These are phyloP conservation scores for Lucilia sericata DNA, from an alignment of 1,140 invertebrate species.

Conservation along the genomic window DNA sequence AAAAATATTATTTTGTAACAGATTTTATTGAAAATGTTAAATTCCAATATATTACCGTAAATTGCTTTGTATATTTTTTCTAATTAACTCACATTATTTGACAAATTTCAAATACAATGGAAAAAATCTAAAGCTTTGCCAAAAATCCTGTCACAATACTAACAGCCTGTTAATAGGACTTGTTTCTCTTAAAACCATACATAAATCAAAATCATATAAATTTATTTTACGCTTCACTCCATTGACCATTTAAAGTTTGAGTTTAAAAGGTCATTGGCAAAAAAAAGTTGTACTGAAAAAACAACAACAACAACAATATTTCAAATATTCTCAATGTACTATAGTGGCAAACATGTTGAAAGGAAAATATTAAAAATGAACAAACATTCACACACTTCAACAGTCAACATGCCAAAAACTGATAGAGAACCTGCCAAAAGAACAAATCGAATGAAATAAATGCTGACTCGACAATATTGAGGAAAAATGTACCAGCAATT, in stretches of 20 bases:
- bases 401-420: not conserved
- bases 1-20: too few species aligned
- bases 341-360: not conserved
- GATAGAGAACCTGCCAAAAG: constrained; percentile 21
- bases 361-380: not conserved
- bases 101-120: too few species aligned
- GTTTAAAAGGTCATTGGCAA: constrained; percentile 13
- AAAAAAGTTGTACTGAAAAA: not conserved
- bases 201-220: too few species aligned
- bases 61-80: too few species aligned
- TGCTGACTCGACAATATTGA: not conserved
- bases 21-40: too few species aligned
- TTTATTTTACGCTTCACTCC: not conserved
- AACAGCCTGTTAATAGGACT: too few species aligned
- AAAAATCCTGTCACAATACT: too few species aligned
- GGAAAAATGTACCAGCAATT: not conserved
- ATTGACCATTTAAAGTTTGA: not conserved
- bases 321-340: not conserved
- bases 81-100: too few species aligned
- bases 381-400: not conserved
- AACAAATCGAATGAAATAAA: not conserved
- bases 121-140: too few species aligned
- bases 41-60: too few species aligned
- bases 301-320: not conserved
- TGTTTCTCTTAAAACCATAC: too few species aligned